phyloP scores from a whole-genome alignment of 2,113 vertebrate species.

The Anas platyrhynchos region DNA sequence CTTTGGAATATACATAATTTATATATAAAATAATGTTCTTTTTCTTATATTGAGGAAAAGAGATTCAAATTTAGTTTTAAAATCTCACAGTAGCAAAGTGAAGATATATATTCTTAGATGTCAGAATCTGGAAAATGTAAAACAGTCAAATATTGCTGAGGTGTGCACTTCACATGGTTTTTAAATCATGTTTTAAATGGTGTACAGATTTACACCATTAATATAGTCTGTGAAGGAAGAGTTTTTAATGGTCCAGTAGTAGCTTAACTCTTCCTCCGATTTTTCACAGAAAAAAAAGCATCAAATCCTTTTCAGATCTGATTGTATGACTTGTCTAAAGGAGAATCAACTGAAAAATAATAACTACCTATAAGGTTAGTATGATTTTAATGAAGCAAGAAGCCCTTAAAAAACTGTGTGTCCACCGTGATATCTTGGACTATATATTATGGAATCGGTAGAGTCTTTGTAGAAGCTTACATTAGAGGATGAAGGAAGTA shows the following conservation, averaged over 20 bases:
- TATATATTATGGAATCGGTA: background rate
- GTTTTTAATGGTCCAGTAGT: background rate
- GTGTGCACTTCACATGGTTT: background rate
- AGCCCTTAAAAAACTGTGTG: background rate
- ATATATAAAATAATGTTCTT: background rate
- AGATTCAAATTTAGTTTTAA: constrained; percentile 2
- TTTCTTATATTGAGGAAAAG: background rate
- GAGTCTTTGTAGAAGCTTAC: background rate
- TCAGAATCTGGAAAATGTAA: background rate
- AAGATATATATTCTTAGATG: background rate
- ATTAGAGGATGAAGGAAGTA: background rate
- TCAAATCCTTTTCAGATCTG: background rate
- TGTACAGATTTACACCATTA: background rate
- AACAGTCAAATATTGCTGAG: background rate
- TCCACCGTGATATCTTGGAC: background rate
- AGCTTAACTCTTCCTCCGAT: background rate
- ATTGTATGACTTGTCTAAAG: background rate
- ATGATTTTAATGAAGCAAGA: background rate
- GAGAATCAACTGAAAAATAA: background rate
- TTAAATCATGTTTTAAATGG: background rate
- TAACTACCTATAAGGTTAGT: background rate
- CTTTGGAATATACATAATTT: background rate
- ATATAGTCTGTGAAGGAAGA: background rate
- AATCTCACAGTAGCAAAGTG: background rate
- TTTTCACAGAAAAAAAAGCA: background rate